Percentiles rank a stretch among this genome's conserved stretches.
Conservation (phyloP, 2,888 invertebrate genomes). For the Agrochola circellaris region DNA sequence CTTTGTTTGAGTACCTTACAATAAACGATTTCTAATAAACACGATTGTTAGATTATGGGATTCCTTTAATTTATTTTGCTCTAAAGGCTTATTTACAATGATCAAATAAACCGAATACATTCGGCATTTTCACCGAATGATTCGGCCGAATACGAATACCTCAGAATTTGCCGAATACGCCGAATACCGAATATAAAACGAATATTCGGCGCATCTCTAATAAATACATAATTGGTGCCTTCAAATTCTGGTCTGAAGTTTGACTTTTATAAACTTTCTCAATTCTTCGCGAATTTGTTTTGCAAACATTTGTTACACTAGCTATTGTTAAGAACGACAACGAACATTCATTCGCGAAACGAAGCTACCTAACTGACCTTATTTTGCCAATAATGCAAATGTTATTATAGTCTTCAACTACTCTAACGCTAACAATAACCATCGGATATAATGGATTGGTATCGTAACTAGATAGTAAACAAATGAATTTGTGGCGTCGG, state of each 20-base stretch:
- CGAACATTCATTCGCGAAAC: not conserved
- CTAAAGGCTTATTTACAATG: no score
- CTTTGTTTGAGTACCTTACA: no score
- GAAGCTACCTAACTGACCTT: not conserved
- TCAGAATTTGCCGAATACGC: no score
- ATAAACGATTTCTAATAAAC: no score
- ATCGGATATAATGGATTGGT: constrained; percentile 32
- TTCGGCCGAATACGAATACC: no score
- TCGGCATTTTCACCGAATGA: no score
- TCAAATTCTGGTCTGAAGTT: not conserved
- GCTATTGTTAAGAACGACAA: not conserved
- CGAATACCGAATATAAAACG: no score
- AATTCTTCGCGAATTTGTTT: not conserved
- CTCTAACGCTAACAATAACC: constrained; percentile 40
- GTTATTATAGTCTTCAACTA: constrained; percentile 36
- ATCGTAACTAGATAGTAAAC: constrained; percentile 58
- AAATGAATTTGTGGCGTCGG: constrained; percentile 32
- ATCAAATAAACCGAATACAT: no score
- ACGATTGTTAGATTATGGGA: no score
- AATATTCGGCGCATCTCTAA: no score
- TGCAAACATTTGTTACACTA: not conserved
- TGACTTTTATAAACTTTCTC: not conserved
- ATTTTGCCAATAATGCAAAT: constrained; percentile 7
- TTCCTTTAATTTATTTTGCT: no score
- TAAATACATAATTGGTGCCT: constrained; percentile 9